Percentiles rank a stretch among this genome's conserved stretches.
phyloP scores from a whole-genome alignment of 2,113 vertebrate genomes.

The Amblyopsis rosae region DNA sequence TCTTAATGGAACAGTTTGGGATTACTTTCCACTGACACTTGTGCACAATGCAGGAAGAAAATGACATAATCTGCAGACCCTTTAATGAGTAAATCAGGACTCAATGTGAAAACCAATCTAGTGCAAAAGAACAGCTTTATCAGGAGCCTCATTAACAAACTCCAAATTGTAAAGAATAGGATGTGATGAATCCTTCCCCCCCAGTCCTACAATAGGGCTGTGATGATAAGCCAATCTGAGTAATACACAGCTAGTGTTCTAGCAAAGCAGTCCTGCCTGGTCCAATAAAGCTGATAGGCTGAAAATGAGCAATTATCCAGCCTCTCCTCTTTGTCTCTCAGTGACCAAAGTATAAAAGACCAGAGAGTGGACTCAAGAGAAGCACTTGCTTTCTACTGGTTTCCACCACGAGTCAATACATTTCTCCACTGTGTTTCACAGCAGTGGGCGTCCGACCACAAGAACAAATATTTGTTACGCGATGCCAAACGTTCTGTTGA shows the following conservation, averaged over 20 bases:
- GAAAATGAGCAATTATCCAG: background rate
- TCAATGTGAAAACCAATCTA: background rate
- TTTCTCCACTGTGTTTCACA: slow-evolving; percentile 19
- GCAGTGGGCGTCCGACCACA: slow-evolving; percentile 59
- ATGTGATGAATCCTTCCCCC: slow-evolving; percentile 4
- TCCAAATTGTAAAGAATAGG: background rate
- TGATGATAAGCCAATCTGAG: slow-evolving; percentile 22
- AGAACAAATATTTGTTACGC: slow-evolving; percentile 70
- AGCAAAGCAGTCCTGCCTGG: background rate
- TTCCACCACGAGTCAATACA: slow-evolving; percentile 17
- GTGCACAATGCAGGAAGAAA: too few species aligned
- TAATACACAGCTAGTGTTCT: slow-evolving; percentile 21
- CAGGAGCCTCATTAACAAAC: slow-evolving; percentile 4
- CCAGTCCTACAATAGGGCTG: slow-evolving; percentile 3
- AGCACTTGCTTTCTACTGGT: background rate
- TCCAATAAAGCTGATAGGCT: background rate
- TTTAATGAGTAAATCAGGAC: background rate
- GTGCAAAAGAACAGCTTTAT: slow-evolving; percentile 2
- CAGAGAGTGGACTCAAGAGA: slow-evolving; percentile 6
- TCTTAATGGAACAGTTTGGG: background rate
- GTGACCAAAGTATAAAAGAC: background rate
- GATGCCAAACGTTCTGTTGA: slow-evolving; percentile 60
- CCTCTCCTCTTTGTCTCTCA: background rate
- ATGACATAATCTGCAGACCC: too few species aligned
- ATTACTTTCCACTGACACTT: background rate